phyloP scores from a whole-genome alignment of 1,140 invertebrate genomes.

The Drosophila dunni region DNA sequence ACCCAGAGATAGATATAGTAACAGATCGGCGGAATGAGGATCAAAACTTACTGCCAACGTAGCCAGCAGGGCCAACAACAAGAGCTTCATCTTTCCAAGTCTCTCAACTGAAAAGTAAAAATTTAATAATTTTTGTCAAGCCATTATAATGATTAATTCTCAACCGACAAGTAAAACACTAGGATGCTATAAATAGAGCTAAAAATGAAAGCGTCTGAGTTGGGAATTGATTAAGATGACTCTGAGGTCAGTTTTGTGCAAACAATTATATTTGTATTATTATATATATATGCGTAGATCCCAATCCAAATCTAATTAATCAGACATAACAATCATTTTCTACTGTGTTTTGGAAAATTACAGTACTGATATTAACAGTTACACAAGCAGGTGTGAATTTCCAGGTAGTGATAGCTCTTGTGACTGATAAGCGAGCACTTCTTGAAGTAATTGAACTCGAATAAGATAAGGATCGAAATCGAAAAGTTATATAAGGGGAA shows the following conservation, averaged over 20 bases:
- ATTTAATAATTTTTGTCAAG: constrained; percentile 54
- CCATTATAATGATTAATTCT: not conserved
- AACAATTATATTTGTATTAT: constrained; percentile 11
- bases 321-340: not conserved
- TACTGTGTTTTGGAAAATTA: not conserved
- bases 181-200: constrained; percentile 11
- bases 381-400: constrained; percentile 28
- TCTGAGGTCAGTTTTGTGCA: constrained; percentile 45
- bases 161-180: constrained; percentile 21
- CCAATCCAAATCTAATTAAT: not conserved
- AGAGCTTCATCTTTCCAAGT: constrained; percentile 66
- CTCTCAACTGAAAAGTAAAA: constrained; percentile 48
- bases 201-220: not conserved
- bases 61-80: constrained; percentile 62
- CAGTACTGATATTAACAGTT: constrained; percentile 2
- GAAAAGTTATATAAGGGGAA: not conserved
- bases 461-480: not conserved
- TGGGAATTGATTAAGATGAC: constrained; percentile 15
- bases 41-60: constrained; percentile 67
- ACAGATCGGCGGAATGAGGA: not conserved
- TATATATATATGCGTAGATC: constrained; percentile 1
- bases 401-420: constrained; percentile 1
- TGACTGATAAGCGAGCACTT: constrained; percentile 23
- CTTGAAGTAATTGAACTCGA: constrained; percentile 3
- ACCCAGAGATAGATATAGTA: not conserved